phyloP scores from a whole-genome alignment of 2,113 vertebrate genomes.

The Dipodomys spectabilis region DNA sequence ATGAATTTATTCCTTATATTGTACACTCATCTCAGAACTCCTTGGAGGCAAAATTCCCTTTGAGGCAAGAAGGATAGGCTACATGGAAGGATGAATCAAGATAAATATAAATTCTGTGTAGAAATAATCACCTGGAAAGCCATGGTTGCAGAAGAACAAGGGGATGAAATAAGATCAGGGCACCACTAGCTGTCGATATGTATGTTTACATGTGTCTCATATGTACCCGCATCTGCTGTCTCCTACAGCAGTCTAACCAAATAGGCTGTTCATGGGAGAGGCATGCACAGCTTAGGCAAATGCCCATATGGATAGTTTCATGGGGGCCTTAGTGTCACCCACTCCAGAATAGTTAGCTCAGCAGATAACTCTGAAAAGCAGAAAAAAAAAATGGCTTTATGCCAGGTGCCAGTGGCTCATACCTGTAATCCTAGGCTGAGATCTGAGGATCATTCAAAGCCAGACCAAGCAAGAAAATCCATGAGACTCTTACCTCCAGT shows the following conservation, averaged over 20 bases:
- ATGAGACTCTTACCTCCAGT: too few relatives aligned
- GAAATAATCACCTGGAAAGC: not conserved
- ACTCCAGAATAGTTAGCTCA: not conserved
- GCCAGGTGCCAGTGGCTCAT: too few relatives aligned
- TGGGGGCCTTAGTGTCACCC: not conserved
- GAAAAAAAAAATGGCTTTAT: not conserved
- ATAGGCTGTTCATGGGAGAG: not conserved
- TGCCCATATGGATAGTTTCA: not conserved
- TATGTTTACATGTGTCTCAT: not conserved
- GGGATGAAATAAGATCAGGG: not conserved
- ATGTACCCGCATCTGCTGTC: not conserved
- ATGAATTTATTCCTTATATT: too few relatives aligned
- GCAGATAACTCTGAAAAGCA: not conserved
- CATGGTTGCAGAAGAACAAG: not conserved
- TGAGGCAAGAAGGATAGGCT: not conserved
- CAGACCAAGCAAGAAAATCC: too few relatives aligned
- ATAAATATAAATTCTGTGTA: not conserved
- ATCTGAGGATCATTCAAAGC: too few relatives aligned
- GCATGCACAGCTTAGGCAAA: too few relatives aligned
- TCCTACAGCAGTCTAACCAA: not conserved
- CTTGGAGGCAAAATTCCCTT: not conserved
- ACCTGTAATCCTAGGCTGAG: too few relatives aligned
- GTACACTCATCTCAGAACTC: not conserved
- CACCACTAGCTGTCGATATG: not conserved
- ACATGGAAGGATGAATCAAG: not conserved